Percentiles rank a stretch among this genome's conserved stretches.
phyloP scores from a whole-genome alignment of 2,797 vertebrate genomes.

The Betta splendens region DNA sequence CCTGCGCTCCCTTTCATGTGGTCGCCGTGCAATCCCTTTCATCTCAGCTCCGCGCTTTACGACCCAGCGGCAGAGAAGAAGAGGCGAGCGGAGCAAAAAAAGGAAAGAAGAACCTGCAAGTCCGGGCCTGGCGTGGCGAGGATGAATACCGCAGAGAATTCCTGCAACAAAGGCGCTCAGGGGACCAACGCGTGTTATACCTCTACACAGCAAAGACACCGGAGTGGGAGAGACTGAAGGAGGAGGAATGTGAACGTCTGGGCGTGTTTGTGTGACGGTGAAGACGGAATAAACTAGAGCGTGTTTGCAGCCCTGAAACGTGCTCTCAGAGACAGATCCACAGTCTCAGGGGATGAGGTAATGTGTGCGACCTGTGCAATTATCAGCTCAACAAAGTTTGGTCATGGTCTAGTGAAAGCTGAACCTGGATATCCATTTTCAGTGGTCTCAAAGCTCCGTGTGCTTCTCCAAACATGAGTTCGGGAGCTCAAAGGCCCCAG shows the following conservation, averaged over 20 bases:
- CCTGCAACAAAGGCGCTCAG: slow-evolving; percentile 70
- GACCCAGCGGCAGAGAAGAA: slow-evolving; percentile 62
- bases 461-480: slow-evolving; percentile 36
- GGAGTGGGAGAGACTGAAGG: slow-evolving; percentile 25
- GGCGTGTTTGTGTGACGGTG: slow-evolving; percentile 19
- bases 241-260: slow-evolving; percentile 30
- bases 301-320: neutral
- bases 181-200: slow-evolving; percentile 48
- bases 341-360: slow-evolving; percentile 56
- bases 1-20: slow-evolving; percentile 80
- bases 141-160: slow-evolving; percentile 77
- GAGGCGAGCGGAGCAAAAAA: slow-evolving; percentile 34
- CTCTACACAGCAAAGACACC: slow-evolving; percentile 37
- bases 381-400: slow-evolving; percentile 69
- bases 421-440: slow-evolving; percentile 62
- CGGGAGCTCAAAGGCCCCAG: slow-evolving; percentile 41
- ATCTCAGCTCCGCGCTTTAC: slow-evolving; percentile 77
- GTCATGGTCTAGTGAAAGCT: slow-evolving; percentile 70
- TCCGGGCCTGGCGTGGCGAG: slow-evolving; percentile 72
- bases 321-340: slow-evolving; percentile 38
- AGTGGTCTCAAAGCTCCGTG: slow-evolving; percentile 27
- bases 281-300: slow-evolving; percentile 15
- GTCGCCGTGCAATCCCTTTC: slow-evolving; percentile 76
- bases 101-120: slow-evolving; percentile 59
- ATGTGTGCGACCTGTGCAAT: slow-evolving; percentile 71